Evolutionary conservation across 1,140 invertebrate species (phyloP).

Genomic region (Hypsibius dujardini): DNA sequence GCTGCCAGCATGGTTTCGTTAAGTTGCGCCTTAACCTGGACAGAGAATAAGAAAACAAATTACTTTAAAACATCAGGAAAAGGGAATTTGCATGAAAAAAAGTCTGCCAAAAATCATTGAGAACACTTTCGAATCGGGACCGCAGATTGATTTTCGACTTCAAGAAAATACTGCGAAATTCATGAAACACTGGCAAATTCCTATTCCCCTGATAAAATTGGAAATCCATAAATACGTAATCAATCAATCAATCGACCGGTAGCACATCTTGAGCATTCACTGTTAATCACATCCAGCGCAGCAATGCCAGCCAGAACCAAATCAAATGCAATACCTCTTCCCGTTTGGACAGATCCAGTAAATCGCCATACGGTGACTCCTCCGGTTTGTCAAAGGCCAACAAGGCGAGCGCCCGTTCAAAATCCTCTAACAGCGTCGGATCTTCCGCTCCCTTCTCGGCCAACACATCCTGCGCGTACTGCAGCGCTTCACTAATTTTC

Average conservation of each 20-base stretch:
- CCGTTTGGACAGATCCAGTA: conserved; percentile 72
- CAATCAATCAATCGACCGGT: no score
- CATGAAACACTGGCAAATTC: no score
- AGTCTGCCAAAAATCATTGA: conserved; percentile 18
- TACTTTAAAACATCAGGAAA: conserved; percentile 22
- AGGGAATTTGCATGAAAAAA: neutral
- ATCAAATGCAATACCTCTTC: conserved; percentile 52
- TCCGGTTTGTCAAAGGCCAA: conserved; percentile 91
- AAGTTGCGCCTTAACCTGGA: conserved; percentile 79
- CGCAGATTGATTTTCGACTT: no score
- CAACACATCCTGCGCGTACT: conserved; percentile 81
- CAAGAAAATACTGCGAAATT: no score
- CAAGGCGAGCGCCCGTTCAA: conserved; percentile 66
- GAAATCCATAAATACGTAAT: no score
- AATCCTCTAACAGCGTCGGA: conserved; percentile 40
- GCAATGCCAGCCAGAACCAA: no score
- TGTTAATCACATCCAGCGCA: no score
- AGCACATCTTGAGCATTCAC: no score
- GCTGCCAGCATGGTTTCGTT: conserved; percentile 85
- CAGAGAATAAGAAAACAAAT: conserved; percentile 24
- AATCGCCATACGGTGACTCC: conserved; percentile 78
- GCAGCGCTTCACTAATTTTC: conserved; percentile 78
- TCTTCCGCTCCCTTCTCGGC: conserved; percentile 75
- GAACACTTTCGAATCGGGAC: no score
- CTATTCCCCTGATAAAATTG: no score